Evolutionary conservation across 1,140 invertebrate genomes (phyloP).

Genomic region (Drosophila truncata): DNA sequence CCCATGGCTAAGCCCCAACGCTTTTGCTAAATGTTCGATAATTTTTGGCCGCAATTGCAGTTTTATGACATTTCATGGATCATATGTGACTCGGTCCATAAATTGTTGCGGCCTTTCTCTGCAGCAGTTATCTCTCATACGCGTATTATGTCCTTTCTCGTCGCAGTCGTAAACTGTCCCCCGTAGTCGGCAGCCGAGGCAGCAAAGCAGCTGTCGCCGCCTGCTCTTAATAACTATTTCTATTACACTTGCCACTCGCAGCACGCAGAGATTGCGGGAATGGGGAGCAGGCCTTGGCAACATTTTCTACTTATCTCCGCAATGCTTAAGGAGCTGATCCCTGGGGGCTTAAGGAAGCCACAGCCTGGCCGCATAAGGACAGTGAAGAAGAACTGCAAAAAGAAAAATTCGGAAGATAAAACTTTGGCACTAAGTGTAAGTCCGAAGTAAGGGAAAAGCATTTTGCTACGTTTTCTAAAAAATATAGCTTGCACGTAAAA

Average conservation of each 20-base stretch:
- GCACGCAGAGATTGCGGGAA: slow-evolving; percentile 51
- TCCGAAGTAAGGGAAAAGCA: neutral
- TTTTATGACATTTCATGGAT: slow-evolving; percentile 80
- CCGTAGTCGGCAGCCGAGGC: slow-evolving; percentile 52
- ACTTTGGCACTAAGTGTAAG: neutral
- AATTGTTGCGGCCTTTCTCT: slow-evolving; percentile 65
- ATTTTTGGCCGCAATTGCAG: slow-evolving; percentile 79
- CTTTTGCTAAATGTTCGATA: slow-evolving; percentile 81
- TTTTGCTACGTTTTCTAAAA: neutral
- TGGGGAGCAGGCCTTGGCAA: slow-evolving; percentile 55
- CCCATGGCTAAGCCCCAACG: slow-evolving; percentile 69
- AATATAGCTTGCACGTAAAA: neutral
- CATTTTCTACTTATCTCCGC: slow-evolving; percentile 72
- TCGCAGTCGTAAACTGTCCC: slow-evolving; percentile 63
- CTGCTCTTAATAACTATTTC: slow-evolving; percentile 80
- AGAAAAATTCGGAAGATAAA: neutral
- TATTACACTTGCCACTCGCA: slow-evolving; percentile 76
- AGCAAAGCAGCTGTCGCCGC: slow-evolving; percentile 43
- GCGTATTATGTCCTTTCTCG: slow-evolving; percentile 24
- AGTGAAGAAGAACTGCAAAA: neutral
- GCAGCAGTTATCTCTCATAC: slow-evolving; percentile 39
- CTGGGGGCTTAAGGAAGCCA: slow-evolving; percentile 31
- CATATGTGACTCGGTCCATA: slow-evolving; percentile 65
- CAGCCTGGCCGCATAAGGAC: slow-evolving; percentile 10
- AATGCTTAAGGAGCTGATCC: slow-evolving; percentile 39